Conservation (phyloP, 2,888 invertebrate species). For the Vandiemenella viatica region DNA sequence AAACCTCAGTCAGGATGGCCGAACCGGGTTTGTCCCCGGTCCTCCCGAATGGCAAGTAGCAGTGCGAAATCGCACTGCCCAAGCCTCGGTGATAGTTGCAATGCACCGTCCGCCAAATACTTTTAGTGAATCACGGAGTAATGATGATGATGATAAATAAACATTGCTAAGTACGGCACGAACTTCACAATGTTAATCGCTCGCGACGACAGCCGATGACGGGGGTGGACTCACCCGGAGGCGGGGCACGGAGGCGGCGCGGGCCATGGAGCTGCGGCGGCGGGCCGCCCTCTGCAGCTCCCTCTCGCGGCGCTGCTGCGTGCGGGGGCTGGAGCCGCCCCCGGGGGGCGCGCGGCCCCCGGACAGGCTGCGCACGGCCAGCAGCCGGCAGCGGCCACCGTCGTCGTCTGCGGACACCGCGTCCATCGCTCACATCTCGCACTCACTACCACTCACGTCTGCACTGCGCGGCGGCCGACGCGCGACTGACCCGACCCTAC, state of each 20-base stretch:
- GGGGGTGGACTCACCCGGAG: slow-evolving; percentile 19
- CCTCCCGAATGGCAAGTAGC: too few relatives aligned
- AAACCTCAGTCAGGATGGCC: too few relatives aligned
- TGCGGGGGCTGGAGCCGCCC: slow-evolving; percentile 1
- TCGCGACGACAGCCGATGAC: too few relatives aligned
- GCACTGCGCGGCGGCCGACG: background rate
- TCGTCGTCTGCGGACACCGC: slow-evolving; percentile 17
- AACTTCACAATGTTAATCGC: too few relatives aligned
- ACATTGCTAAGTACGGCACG: too few relatives aligned
- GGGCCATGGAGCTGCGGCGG: slow-evolving; percentile 27
- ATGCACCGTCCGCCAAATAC: too few relatives aligned
- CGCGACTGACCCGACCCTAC: slow-evolving; percentile 1
- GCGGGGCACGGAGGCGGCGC: slow-evolving; percentile 30
- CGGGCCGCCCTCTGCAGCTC: slow-evolving; percentile 27
- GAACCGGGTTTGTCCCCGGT: too few relatives aligned
- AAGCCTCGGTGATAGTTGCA: too few relatives aligned
- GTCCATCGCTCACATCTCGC: slow-evolving; percentile 15
- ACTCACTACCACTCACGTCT: slow-evolving; percentile 1
- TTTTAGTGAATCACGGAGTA: too few relatives aligned
- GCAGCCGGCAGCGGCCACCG: slow-evolving; percentile 13
- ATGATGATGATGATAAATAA: too few relatives aligned
- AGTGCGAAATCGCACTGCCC: too few relatives aligned
- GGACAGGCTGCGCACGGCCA: slow-evolving; percentile 14
- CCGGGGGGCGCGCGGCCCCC: slow-evolving; percentile 7
- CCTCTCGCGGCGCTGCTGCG: slow-evolving; percentile 20